Evolutionary conservation across 2,113 vertebrate genomes (phyloP).

Genomic region (Scopus umbretta): DNA sequence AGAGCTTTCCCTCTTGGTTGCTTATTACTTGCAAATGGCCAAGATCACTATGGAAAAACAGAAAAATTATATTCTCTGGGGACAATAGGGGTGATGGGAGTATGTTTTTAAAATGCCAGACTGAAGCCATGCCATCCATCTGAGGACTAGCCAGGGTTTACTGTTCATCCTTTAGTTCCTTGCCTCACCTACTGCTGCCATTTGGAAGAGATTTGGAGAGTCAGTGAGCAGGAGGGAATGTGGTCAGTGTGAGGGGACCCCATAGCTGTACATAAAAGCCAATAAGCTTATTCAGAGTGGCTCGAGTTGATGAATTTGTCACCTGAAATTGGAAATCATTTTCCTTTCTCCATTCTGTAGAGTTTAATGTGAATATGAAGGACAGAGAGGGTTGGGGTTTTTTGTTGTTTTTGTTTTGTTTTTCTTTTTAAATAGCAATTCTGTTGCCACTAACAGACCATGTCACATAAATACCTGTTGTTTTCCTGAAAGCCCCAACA

Average conservation of each 20-base stretch:
- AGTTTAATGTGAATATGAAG: not conserved
- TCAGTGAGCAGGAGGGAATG: not conserved
- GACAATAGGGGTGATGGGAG: not conserved
- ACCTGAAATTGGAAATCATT: not conserved
- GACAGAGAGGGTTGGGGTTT: not conserved
- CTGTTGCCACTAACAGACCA: not conserved
- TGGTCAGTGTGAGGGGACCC: fast-evolving
- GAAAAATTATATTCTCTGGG: not conserved
- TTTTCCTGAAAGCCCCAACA: not conserved
- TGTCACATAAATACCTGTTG: not conserved
- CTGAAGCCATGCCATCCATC: not conserved
- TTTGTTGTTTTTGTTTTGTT: too few relatives aligned
- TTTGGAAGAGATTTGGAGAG: not conserved
- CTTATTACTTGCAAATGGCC: not conserved
- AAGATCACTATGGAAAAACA: not conserved
- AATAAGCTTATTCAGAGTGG: not conserved
- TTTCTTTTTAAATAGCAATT: not conserved
- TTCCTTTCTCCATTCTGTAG: not conserved
- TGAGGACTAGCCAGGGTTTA: not conserved
- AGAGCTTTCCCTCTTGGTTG: not conserved
- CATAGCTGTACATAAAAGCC: not conserved
- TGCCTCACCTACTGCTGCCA: not conserved
- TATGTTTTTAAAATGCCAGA: not conserved
- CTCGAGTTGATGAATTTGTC: not conserved
- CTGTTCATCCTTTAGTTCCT: not conserved